Conservation (phyloP, 2,888 invertebrate species). For the Stomorhina lunata region DNA sequence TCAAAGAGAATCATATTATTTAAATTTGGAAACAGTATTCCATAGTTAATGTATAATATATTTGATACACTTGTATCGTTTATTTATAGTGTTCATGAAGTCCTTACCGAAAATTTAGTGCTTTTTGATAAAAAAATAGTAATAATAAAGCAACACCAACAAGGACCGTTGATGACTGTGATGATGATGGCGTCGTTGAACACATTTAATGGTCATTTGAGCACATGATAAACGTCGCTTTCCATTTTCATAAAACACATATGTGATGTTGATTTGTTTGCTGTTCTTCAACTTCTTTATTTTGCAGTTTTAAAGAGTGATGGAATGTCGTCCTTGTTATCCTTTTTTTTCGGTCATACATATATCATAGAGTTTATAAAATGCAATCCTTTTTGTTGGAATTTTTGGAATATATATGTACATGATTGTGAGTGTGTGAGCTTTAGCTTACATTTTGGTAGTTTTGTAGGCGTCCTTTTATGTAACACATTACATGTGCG, state of each 20-base stretch:
- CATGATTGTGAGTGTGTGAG: conserved; percentile 7
- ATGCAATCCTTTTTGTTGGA: conserved; percentile 59
- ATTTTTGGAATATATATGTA: conserved; percentile 32
- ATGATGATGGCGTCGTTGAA: conserved; percentile 71
- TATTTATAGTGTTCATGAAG: conserved; percentile 52
- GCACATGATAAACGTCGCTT: conserved; percentile 79
- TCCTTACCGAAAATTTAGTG: conserved; percentile 58
- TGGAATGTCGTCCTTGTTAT: conserved; percentile 66
- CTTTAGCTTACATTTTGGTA: background rate
- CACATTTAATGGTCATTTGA: conserved; percentile 80
- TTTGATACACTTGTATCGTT: conserved; percentile 15
- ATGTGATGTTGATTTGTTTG: conserved; percentile 63
- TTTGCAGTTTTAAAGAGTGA: conserved; percentile 51
- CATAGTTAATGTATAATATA: background rate
- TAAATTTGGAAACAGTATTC: conserved; percentile 27
- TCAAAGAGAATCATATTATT: background rate
- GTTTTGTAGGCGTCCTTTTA: conserved; percentile 51
- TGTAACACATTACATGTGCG: conserved; percentile 50
- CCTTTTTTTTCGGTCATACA: conserved; percentile 14
- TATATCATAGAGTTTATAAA: conserved; percentile 27
- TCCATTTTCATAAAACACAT: conserved; percentile 74
- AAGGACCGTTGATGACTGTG: conserved; percentile 60
- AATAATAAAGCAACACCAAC: background rate
- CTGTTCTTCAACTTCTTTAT: conserved; percentile 42
- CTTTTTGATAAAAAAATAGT: conserved; percentile 19